Percentiles rank a stretch among this genome's conserved stretches.
Conservation (phyloP, 2,797 vertebrate species). For the Aplochiton taeniatus region DNA sequence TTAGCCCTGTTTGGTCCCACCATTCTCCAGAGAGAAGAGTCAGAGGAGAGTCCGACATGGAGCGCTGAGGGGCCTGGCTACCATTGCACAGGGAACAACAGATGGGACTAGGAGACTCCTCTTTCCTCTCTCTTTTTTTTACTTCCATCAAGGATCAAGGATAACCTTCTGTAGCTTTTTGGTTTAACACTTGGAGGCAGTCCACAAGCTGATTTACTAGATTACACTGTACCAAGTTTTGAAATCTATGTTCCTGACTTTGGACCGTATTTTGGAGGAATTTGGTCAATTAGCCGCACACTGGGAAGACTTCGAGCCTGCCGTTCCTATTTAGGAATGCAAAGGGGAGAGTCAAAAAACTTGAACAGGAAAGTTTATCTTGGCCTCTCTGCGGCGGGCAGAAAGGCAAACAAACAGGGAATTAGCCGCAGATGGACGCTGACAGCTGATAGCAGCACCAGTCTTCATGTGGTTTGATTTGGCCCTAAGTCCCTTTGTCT, state of each 20-base stretch:
- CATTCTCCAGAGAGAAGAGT: constrained; percentile 68
- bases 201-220: not conserved
- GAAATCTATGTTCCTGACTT: constrained; percentile 25
- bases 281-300: constrained; percentile 27
- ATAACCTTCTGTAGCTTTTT: constrained; percentile 36
- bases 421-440: constrained; percentile 45
- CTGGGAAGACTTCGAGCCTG: constrained; percentile 43
- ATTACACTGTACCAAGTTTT: constrained; percentile 27
- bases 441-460: constrained; percentile 56
- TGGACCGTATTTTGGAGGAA: constrained; percentile 31
- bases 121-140: constrained; percentile 27
- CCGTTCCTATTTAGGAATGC: constrained; percentile 52
- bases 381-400: constrained; percentile 38
- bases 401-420: constrained; percentile 42
- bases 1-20: constrained; percentile 71
- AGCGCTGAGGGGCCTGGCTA: constrained; percentile 61
- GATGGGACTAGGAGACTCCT: constrained; percentile 64
- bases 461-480: constrained; percentile 44
- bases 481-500: constrained; percentile 24
- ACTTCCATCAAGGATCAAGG: constrained; percentile 32
- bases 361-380: constrained; percentile 31
- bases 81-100: constrained; percentile 60
- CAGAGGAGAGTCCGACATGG: constrained; percentile 50
- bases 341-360: constrained; percentile 7
- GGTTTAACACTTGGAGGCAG: constrained; percentile 31